Percentiles rank a stretch among this genome's conserved stretches.
Evolutionary conservation across 2,113 vertebrate genomes (phyloP).

Genomic region (Gobiocypris rarus): DNA sequence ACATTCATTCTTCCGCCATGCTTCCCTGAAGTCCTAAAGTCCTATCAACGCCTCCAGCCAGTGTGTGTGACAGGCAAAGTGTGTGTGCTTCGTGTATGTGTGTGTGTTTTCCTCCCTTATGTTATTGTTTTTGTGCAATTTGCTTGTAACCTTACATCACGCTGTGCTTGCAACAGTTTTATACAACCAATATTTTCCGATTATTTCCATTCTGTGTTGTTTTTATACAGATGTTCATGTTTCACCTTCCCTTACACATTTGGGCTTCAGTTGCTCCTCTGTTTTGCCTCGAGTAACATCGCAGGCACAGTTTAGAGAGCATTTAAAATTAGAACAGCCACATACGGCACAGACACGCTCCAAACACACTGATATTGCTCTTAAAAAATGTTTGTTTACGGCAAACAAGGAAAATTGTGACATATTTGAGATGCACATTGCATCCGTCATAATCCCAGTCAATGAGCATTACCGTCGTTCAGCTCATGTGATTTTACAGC

Average conservation of each 20-base stretch:
- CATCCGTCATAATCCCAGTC: background rate
- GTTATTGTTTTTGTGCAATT: background rate
- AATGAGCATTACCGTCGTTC: constrained; percentile 5
- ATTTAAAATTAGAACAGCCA: constrained; percentile 22
- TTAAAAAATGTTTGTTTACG: constrained; percentile 23
- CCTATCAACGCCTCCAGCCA: constrained; percentile 40
- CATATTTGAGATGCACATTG: background rate
- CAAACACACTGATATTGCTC: background rate
- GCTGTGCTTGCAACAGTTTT: background rate
- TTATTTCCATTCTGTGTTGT: background rate
- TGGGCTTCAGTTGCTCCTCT: background rate
- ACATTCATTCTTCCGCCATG: constrained; percentile 26
- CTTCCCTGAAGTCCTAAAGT: constrained; percentile 36
- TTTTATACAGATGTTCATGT: background rate
- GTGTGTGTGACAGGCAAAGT: background rate
- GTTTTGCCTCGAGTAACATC: background rate
- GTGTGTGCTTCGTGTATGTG: background rate
- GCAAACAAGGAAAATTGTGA: constrained; percentile 31
- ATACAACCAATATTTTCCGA: background rate
- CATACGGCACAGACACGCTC: background rate
- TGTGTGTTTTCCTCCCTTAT: background rate
- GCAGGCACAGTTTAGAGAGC: constrained; percentile 1
- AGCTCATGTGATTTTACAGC: background rate
- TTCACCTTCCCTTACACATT: background rate
- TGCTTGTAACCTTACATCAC: background rate